Conservation (phyloP, 1,140 invertebrate genomes). For the Marisa cornuarietis region DNA sequence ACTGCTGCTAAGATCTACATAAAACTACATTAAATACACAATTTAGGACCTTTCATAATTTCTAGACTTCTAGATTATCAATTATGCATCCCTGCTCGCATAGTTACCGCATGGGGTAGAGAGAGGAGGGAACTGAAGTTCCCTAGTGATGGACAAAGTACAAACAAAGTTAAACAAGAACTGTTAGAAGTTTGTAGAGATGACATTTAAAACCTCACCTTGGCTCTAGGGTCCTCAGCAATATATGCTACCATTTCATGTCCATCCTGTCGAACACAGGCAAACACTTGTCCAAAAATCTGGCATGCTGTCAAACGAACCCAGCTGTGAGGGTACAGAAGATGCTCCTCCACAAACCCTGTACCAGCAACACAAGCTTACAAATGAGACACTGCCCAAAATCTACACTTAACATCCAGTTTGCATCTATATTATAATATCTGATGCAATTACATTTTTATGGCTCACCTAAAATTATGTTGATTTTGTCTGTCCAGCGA, state of each 20-base stretch:
- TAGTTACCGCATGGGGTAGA: no score
- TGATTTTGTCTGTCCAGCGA: conserved; percentile 64
- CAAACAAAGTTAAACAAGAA: no score
- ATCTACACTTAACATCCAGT: not conserved
- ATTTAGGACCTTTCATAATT: no score
- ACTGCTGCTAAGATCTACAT: no score
- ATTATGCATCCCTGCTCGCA: no score
- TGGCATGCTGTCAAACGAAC: conserved; percentile 80
- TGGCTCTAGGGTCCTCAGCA: not conserved
- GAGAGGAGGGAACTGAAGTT: no score
- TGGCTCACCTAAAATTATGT: conserved; percentile 69
- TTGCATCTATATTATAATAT: not conserved
- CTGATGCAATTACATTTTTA: not conserved
- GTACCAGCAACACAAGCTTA: conserved; percentile 7
- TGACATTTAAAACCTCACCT: not conserved
- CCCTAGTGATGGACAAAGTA: no score
- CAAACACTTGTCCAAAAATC: conserved; percentile 77
- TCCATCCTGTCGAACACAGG: conserved; percentile 38
- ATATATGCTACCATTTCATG: not conserved
- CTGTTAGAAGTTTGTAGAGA: no score
- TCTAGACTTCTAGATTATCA: no score
- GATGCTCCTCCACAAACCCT: conserved; percentile 64
- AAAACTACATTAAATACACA: no score
- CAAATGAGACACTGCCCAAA: not conserved
- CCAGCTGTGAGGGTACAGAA: conserved; percentile 77